These are phyloP conservation scores for Anguilla marmorata DNA, from an alignment of 2,797 vertebrate species.

Conservation along the genomic window DNA sequence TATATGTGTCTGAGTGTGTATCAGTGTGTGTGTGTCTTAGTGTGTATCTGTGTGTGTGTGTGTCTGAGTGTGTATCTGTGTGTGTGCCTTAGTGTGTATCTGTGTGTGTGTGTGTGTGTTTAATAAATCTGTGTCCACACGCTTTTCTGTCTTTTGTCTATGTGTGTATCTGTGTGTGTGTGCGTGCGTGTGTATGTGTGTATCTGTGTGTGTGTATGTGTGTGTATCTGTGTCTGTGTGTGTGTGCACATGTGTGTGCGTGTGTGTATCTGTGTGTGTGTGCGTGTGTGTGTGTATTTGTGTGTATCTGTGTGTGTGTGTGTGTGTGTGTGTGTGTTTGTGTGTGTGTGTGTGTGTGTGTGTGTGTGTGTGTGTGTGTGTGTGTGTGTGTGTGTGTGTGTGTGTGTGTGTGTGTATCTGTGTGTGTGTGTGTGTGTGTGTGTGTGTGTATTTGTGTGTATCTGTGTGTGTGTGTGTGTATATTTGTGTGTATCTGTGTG, in stretches of 20 bases:
- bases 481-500: background rate
- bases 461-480: conserved; percentile 27
- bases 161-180: no score
- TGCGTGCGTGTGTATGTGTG: no score
- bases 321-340: conserved; percentile 35
- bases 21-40: background rate
- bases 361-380: no score
- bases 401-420: background rate
- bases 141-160: background rate
- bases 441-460: conserved; percentile 35
- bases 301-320: background rate
- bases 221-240: no score
- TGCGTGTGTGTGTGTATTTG: no score
- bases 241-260: no score
- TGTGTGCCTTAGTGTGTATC: no score
- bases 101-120: background rate
- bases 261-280: no score
- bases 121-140: background rate
- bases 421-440: background rate
- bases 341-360: conserved; percentile 29
- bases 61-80: background rate
- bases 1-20: conserved; percentile 31
- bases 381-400: background rate
- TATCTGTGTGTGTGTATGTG: no score
- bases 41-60: background rate